Percentiles rank a stretch among this genome's conserved stretches.
Conservation (phyloP, 2,888 invertebrate genomes). For the Tridacna crocea region DNA sequence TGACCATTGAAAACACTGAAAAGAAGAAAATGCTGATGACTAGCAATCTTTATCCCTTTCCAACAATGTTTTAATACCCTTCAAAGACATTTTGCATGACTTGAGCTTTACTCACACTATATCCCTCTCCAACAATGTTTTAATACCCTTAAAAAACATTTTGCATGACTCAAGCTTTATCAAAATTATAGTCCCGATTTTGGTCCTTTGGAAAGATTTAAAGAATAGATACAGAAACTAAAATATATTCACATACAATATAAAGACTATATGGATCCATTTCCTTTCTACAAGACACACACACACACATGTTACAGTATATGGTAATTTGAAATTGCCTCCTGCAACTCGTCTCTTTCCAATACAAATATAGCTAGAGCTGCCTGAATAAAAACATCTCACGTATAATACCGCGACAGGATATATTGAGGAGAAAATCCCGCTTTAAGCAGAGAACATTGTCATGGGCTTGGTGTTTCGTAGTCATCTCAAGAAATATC, state of each 20-base stretch:
- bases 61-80: neutral
- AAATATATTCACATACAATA: too few relatives aligned
- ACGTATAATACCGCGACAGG: neutral
- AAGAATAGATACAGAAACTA: too few relatives aligned
- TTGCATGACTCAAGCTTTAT: neutral
- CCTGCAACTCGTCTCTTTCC: neutral
- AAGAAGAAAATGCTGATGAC: neutral
- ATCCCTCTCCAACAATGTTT: neutral
- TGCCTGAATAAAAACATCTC: too few relatives aligned
- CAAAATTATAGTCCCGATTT: too few relatives aligned
- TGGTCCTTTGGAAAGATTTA: too few relatives aligned
- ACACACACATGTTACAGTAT: constrained; percentile 9
- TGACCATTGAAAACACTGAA: neutral
- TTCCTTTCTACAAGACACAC: neutral
- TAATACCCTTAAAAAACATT: neutral
- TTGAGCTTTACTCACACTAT: neutral
- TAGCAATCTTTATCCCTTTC: neutral
- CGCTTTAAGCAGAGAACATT: neutral
- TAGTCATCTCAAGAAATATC: constrained; percentile 4
- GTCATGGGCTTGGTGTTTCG: neutral
- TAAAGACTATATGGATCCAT: neutral
- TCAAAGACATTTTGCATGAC: neutral
- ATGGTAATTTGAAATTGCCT: constrained; percentile 11
- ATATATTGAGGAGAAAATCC: constrained; percentile 14
- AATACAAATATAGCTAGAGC: neutral